Evolutionary conservation across 2,113 vertebrate species (phyloP).

Genomic region (Maccullochella peelii): DNA sequence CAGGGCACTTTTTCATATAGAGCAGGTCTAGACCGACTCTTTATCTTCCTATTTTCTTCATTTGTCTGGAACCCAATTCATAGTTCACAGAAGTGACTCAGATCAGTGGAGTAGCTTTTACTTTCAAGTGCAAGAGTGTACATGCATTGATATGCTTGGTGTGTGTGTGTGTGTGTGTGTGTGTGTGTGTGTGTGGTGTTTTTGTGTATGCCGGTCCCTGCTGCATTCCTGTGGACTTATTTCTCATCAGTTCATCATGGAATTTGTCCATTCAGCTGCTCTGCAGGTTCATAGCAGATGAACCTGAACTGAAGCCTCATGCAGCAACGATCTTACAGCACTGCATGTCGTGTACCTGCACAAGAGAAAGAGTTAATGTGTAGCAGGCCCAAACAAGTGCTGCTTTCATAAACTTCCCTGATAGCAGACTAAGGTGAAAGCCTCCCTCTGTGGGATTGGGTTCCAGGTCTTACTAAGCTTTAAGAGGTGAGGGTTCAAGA

Average conservation of each 20-base stretch:
- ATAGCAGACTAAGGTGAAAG: conserved; percentile 70
- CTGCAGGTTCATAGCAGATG: background rate
- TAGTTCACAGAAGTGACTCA: background rate
- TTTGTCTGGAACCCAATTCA: background rate
- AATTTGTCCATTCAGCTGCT: conserved; percentile 42
- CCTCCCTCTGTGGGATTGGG: conserved; percentile 49
- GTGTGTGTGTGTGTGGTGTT: background rate
- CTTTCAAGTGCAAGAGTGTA: conserved; percentile 6
- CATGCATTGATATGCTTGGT: background rate
- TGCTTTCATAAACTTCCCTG: conserved; percentile 66
- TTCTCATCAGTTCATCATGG: background rate
- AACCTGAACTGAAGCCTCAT: conserved; percentile 3
- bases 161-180: background rate
- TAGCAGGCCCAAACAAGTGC: conserved; percentile 78
- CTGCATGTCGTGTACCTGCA: background rate
- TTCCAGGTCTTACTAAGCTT: conserved; percentile 63
- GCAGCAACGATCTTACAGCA: background rate
- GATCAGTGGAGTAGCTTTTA: background rate
- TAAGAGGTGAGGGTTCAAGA: conserved; percentile 21
- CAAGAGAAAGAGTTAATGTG: conserved; percentile 72
- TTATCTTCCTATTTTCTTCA: background rate
- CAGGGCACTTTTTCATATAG: too few relatives aligned
- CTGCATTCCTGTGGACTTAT: conserved; percentile 2
- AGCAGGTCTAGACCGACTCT: too few relatives aligned
- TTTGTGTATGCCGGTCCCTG: background rate